Conservation (phyloP, 1,140 invertebrate species). For the Drosophila eugracilis region DNA sequence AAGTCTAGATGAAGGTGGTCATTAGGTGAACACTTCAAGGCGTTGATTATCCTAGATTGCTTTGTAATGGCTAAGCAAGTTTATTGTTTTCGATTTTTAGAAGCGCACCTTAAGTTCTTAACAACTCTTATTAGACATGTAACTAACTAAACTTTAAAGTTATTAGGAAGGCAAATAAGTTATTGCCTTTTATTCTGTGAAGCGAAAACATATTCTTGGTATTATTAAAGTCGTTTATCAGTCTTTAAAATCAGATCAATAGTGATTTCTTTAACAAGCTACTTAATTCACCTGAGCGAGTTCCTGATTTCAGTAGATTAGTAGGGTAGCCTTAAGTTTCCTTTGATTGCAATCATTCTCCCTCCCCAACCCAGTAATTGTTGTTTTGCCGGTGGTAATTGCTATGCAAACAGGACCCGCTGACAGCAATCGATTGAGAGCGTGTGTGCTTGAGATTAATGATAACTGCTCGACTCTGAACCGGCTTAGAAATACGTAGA, state of each 20-base stretch:
- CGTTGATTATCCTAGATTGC: neutral
- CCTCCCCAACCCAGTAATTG: slow-evolving; percentile 4
- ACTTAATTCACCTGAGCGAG: neutral
- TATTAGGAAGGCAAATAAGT: too few relatives aligned
- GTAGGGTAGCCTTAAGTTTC: neutral
- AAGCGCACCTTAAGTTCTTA: too few relatives aligned
- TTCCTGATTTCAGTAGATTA: slow-evolving; percentile 3
- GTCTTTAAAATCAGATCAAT: neutral
- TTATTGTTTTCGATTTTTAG: neutral
- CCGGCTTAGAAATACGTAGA: neutral
- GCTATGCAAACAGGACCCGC: slow-evolving; percentile 15
- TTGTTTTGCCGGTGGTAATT: slow-evolving; percentile 35
- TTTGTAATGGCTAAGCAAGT: neutral
- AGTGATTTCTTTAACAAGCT: slow-evolving; percentile 1
- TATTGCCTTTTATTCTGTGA: too few relatives aligned
- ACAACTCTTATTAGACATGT: too few relatives aligned
- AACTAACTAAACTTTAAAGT: too few relatives aligned
- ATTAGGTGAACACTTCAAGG: too few relatives aligned
- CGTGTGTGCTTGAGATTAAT: slow-evolving; percentile 37
- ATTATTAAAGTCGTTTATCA: too few relatives aligned
- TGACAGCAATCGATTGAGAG: slow-evolving; percentile 37
- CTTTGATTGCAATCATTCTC: neutral
- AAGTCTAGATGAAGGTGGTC: neutral
- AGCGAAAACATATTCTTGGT: too few relatives aligned
- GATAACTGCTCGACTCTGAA: slow-evolving; percentile 27